Base-by-base conservation (phyloP, 2,888 invertebrate species). In the Drosophila subquinaria region DNA sequence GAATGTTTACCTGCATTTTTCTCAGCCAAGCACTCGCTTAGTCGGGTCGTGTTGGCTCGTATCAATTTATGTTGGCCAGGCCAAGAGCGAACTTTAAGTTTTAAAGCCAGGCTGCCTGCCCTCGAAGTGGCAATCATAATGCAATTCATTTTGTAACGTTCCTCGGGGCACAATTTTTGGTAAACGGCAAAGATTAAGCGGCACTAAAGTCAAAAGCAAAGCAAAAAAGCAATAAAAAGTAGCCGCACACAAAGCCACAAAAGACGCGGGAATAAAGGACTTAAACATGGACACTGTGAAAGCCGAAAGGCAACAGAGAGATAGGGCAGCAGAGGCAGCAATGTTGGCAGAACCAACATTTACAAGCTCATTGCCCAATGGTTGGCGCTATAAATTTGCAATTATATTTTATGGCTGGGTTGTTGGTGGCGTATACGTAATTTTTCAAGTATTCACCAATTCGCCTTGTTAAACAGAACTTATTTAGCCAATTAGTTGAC, bases 91-190 rank as follows among this genome's bases (percentile, higher is more conserved):
- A 13, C 15, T 52, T 74, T 60, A 52, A 65, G 43, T 23, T 61
- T 69, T 61, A 33, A 69, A 38, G 60, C 53, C 35, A 23, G 36
- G 13, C 27, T 20, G 13, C 27, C 36, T 23, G 17, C 15, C 3
- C 17, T 43, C 23, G 8, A 73, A 59, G 56, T 62, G 75, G 71
- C 70, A 82, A 80, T 84, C 81, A 82, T 88, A 88, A 82, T 84
- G 83, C 88, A 88, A 84, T 84, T 84, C 88, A 88, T 77, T 82
- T 64, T 74, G 69, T 63, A 75, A 69, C 77, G 72, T 62, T 82
- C 86, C 84, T 80, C 68, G 75, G 84, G 88, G 88, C 86, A 73
- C 73, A 82, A 82, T 84, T 86, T 85, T 88, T 77, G 88, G 81
- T 86, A 85, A 88, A 86, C 77, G 86, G 71, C 81, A 78, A 78